phyloP scores from a whole-genome alignment of 2,113 vertebrate species.

The Micronisus gabar region DNA sequence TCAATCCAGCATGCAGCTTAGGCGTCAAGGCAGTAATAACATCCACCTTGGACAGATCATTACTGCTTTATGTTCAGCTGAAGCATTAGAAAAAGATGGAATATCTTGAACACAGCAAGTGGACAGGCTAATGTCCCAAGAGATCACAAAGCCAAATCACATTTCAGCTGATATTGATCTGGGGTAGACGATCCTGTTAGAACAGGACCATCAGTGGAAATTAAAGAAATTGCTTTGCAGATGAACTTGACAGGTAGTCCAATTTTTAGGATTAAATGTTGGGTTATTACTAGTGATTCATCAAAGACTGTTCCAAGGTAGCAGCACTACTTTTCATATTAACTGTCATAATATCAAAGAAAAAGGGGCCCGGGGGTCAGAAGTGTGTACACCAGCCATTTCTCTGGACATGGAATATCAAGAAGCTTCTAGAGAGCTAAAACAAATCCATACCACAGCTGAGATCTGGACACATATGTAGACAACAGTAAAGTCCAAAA shows the following conservation, averaged over 20 bases:
- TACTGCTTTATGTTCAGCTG: not conserved
- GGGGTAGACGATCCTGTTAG: constrained; percentile 1
- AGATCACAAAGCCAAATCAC: constrained; percentile 27
- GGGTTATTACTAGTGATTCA: constrained; percentile 32
- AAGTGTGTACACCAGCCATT: not conserved
- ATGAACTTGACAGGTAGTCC: constrained; percentile 21
- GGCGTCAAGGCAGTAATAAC: not conserved
- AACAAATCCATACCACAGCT: not conserved
- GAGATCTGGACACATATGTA: not conserved
- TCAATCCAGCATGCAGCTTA: not conserved
- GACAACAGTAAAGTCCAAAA: not conserved
- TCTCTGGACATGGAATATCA: not conserved
- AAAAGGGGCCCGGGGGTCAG: not conserved
- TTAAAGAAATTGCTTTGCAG: constrained; percentile 49
- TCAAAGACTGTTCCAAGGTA: not conserved
- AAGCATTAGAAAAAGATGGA: not conserved
- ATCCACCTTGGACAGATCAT: not conserved
- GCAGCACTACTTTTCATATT: not conserved
- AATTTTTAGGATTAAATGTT: constrained; percentile 37
- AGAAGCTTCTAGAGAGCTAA: not conserved
- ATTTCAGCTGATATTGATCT: constrained; percentile 41
- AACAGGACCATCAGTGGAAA: constrained; percentile 8
- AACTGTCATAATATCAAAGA: not conserved
- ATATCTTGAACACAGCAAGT: not conserved
- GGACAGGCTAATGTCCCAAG: not conserved